A percentile compares a stretch with the other conserved stretches of the same genome.
These are phyloP conservation scores for Sebastes matsubarae DNA, from an alignment of 2,797 vertebrate genomes.

Conservation along the genomic window DNA sequence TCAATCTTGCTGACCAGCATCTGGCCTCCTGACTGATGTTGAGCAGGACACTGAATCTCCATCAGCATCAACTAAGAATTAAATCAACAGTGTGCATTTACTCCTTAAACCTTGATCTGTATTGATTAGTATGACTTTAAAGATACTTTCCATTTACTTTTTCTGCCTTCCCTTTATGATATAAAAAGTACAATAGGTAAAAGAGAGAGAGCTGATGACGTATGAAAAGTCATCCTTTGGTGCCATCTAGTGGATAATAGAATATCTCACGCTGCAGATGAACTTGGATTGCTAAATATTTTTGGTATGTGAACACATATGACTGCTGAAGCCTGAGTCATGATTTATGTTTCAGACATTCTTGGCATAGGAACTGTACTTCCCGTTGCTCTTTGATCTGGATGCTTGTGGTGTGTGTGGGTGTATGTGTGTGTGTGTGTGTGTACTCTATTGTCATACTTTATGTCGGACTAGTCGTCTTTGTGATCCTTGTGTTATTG, in stretches of 20 bases:
- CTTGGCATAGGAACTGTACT: not conserved
- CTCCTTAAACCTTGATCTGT: not conserved
- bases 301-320: not conserved
- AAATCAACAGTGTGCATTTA: not conserved
- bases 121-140: not conserved
- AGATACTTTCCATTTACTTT: not conserved
- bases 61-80: not conserved
- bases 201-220: not conserved
- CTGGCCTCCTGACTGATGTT: not conserved
- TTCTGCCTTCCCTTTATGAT: not conserved
- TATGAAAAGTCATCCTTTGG: conserved; percentile 19
- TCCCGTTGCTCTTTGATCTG: not conserved
- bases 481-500: not conserved
- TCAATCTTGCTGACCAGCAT: not conserved
- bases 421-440: not conserved
- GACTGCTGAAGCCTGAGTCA: not conserved
- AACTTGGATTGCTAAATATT: not conserved
- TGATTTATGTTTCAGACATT: conserved; percentile 2
- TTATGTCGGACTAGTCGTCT: not conserved
- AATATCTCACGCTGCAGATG: not conserved
- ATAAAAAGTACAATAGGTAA: not conserved
- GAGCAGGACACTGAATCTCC: not conserved
- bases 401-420: not conserved
- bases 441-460: not conserved
- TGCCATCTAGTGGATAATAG: conserved; percentile 58